Conservation (phyloP, 2,797 vertebrate species). For the Natrix natrix region DNA sequence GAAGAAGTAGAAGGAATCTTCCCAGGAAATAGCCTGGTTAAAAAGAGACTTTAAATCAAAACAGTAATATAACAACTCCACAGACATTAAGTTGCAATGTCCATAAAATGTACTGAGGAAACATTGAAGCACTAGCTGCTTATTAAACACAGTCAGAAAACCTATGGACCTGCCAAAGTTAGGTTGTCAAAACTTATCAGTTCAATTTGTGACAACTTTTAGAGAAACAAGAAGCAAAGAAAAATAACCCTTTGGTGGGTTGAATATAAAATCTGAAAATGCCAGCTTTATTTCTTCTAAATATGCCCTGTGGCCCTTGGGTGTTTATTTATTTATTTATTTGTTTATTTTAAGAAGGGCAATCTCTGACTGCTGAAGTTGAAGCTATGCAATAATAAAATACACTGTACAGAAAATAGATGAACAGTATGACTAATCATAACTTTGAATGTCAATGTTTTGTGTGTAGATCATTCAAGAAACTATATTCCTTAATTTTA, state of each 20-base stretch:
- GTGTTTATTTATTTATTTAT: background rate
- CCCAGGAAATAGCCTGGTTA: constrained; percentile 36
- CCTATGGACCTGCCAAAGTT: background rate
- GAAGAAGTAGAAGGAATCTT: constrained; percentile 19
- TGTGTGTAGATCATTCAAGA: background rate
- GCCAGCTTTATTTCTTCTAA: background rate
- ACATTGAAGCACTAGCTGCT: background rate
- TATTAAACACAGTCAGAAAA: background rate
- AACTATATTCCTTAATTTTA: background rate
- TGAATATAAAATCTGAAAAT: background rate
- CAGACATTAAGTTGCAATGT: background rate
- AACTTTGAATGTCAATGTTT: background rate
- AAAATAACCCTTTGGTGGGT: background rate
- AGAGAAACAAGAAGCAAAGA: background rate
- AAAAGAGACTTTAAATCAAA: constrained; percentile 50
- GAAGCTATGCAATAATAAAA: background rate
- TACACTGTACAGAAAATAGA: background rate
- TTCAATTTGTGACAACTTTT: background rate
- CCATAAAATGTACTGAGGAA: constrained; percentile 2
- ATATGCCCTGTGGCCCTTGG: background rate
- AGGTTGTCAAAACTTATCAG: background rate
- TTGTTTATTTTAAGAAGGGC: background rate
- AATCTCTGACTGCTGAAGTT: background rate
- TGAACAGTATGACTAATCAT: background rate
- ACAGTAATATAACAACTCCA: constrained; percentile 19